Conservation (phyloP, 2,797 vertebrate species). For the Micropoecilia bifurca region DNA sequence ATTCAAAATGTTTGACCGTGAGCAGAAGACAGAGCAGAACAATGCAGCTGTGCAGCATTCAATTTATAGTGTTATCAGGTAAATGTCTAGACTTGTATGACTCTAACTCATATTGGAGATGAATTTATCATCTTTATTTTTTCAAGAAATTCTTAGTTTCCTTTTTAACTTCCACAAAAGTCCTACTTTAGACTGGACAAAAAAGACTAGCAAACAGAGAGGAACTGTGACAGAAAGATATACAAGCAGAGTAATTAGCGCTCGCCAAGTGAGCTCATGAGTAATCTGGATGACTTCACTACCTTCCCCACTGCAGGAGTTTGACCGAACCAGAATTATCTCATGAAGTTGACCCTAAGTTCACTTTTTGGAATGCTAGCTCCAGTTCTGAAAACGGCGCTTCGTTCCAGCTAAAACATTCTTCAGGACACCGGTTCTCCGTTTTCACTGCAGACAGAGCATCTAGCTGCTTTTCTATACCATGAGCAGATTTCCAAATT, state of each 20-base stretch:
- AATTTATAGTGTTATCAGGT: background rate
- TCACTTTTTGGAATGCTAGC: background rate
- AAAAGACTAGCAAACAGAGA: background rate
- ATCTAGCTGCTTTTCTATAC: background rate
- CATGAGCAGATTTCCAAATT: background rate
- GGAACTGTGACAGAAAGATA: background rate
- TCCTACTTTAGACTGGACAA: background rate
- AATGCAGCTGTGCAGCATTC: background rate
- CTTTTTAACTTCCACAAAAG: background rate
- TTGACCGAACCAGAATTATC: background rate
- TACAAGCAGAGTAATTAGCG: no score
- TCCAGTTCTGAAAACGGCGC: background rate
- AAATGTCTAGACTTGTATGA: background rate
- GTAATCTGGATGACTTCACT: background rate
- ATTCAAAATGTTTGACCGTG: background rate
- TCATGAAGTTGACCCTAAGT: background rate
- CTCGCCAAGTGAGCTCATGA: background rate
- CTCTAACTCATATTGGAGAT: background rate
- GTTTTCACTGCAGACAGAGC: background rate
- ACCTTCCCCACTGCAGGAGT: background rate
- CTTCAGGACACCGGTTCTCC: background rate
- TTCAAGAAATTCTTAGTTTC: background rate
- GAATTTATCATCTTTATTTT: background rate
- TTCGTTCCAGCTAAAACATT: background rate
- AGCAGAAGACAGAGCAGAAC: background rate